Base-by-base conservation (phyloP, 2,888 invertebrate species). In the Trichopoda pennipes region DNA sequence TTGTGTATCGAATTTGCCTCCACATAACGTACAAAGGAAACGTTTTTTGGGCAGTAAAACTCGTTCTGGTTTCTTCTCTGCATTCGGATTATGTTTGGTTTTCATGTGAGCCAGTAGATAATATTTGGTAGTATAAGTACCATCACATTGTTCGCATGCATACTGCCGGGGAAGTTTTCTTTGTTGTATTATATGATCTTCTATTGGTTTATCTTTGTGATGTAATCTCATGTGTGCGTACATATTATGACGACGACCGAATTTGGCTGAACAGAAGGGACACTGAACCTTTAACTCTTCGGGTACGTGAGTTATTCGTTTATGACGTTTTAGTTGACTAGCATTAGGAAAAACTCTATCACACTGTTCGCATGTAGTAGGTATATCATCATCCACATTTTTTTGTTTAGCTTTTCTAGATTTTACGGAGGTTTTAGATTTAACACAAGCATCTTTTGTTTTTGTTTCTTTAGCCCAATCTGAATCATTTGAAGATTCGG, bases 311-410 rank as follows among this genome's bases (percentile, higher is more conserved):
- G 82, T 82, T 28, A 93, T 91, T 85, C 93, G 93, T 21, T 93
- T 92, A 88, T 95, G 95, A 64, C 94, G 92, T 0, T 93, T 93
- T 10, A 95, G 90, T 85, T 93, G 92, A 84, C 94, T 94, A 73
- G 93, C 93, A 88, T 94, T 94, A 87, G 85, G 92, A 90, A 95
- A 95, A 12, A 92, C 92, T 88, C 93, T 94, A 35, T 93, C 93
- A 86, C 95, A 95, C 6, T 93, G 93, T 47, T 93, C 92, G 87
- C 95, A 95, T 60, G 82, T 79, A 23, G 75, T 79, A 1, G 79
- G 82, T 76, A 82, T 69, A 16, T 82, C 70, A 51, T 82, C 79
- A 66, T 82, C 82, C 92, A 92, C 85, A 92, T 92, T 76, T 90
- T 42, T 68, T 44, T 66, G n/a, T n/a, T 42, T 75, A 63, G 60